Base-by-base conservation (phyloP, 2,888 invertebrate genomes). In the Standfussiana lucernea region DNA sequence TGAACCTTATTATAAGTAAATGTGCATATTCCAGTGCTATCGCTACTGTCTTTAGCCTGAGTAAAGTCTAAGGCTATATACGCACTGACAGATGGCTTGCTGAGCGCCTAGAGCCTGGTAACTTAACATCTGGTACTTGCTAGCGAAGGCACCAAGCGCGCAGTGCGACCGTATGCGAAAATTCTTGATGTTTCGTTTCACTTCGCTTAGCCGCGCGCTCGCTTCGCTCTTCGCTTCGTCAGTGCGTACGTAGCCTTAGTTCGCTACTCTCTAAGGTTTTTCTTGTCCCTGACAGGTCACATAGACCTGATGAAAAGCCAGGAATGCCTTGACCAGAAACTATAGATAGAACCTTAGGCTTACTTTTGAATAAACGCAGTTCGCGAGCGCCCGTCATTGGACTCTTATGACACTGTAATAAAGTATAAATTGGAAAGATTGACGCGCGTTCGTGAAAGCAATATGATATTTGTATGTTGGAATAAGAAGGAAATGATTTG, bases 381-480 rank as follows among this genome's bases (percentile, higher is more conserved):
- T 40, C 40, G 21, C 5, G n/a, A 72, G 24, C 40, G 18, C 2
- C 15, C 47, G 47, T 59, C 24, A 13, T 13, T 3, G 0, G 15
- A 32, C n/a, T 37, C 50, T 40, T 40, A 79, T 8, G 72, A 1
- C 21, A n/a, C 35, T 47, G 47, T 0, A 47, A 10, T 80, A 80
- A 59, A 4, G 47, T 59, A 2, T 28, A 35, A 35, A 80, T 35
- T 80, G 15, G 24, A 59, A 77, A 24, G 6, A 35, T 0, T 40
- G 32, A 13, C 10, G 47, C 15, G 24, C 40, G 59, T 35, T 47
- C n/a, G 32, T 28, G 40, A 50, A 40, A 37, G 24, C 24, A 59
- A 56, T 10, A 68, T 68, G 3, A 47, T 47, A 47, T 64, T 56
- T 13, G 18, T 18, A 7, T 28, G 47, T 75, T 78, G 45, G 82